Conservation (phyloP, 1,140 invertebrate species). For the Nixonia krombeini region DNA sequence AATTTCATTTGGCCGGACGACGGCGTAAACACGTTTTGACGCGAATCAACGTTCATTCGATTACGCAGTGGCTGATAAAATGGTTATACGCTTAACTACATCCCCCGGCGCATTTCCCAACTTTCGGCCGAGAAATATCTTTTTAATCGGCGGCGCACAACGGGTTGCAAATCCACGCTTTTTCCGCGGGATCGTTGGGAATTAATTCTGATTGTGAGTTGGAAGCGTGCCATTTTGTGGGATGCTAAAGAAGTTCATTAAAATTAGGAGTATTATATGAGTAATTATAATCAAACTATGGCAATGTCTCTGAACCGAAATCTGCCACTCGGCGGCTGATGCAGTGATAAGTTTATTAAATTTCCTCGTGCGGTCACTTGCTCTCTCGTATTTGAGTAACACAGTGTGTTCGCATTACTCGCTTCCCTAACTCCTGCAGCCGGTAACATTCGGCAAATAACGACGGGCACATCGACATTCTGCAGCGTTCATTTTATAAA, state of each 20-base stretch:
- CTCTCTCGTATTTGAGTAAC: constrained; percentile 41
- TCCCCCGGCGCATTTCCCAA: too few species aligned
- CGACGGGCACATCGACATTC: constrained; percentile 39
- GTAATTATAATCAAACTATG: constrained; percentile 32
- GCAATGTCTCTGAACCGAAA: constrained; percentile 36
- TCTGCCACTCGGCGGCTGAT: constrained; percentile 39
- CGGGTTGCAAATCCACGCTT: too few species aligned
- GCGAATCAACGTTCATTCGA: too few species aligned
- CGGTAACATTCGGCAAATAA: constrained; percentile 47
- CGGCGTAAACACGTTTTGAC: too few species aligned
- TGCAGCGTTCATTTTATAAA: constrained; percentile 29
- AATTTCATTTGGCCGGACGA: too few species aligned
- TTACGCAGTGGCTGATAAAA: too few species aligned
- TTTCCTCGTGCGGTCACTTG: constrained; percentile 40
- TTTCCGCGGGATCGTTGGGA: too few species aligned
- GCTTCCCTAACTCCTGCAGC: constrained; percentile 17
- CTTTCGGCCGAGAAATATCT: too few species aligned
- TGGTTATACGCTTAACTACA: too few species aligned
- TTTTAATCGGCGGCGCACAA: too few species aligned
- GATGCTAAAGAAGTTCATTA: constrained; percentile 16
- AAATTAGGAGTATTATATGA: constrained; percentile 24
- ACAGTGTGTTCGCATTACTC: constrained; percentile 30
- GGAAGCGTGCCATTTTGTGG: not conserved
- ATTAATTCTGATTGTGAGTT: too few species aligned
- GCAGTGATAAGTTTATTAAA: constrained; percentile 45